These are phyloP conservation scores for Brachyrhaphis roseni DNA, from an alignment of 2,797 vertebrate genomes.

Conservation along the genomic window DNA sequence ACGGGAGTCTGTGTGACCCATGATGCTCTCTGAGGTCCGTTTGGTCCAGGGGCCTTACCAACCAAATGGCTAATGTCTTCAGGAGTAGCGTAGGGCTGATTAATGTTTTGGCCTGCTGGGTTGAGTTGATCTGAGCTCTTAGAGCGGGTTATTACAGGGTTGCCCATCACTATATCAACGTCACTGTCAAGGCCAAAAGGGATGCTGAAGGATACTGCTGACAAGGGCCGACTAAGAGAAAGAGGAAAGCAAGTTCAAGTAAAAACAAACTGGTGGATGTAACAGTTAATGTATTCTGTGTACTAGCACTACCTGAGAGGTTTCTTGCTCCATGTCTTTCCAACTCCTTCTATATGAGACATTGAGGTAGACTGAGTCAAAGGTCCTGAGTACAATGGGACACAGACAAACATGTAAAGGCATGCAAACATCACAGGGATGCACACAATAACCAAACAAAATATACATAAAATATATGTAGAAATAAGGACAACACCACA, in stretches of 20 bases:
- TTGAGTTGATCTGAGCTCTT: conserved; percentile 90
- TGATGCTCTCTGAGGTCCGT: conserved; percentile 79
- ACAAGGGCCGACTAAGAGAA: conserved; percentile 80
- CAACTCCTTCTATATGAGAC: conserved; percentile 91
- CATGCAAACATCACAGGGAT: conserved; percentile 67
- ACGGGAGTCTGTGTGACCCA: conserved; percentile 76
- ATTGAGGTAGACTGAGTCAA: conserved; percentile 92
- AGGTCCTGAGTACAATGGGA: conserved; percentile 81
- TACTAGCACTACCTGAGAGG: conserved; percentile 82
- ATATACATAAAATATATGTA: conserved; percentile 23
- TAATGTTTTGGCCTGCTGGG: conserved; percentile 66
- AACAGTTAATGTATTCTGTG: not conserved
- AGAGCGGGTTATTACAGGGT: conserved; percentile 89
- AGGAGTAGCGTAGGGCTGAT: conserved; percentile 65
- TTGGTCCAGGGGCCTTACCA: conserved; percentile 66
- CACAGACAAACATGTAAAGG: conserved; percentile 70
- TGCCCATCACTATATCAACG: conserved; percentile 93
- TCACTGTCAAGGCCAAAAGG: conserved; percentile 96
- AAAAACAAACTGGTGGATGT: conserved; percentile 9
- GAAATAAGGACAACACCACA: conserved; percentile 32
- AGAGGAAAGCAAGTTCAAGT: conserved; percentile 40
- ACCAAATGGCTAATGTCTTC: conserved; percentile 73
- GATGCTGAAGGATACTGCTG: conserved; percentile 94
- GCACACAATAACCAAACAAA: conserved; percentile 46
- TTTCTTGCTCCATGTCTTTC: conserved; percentile 89